Conservation (phyloP, 2,888 invertebrate genomes). For the Drosophila crucigera region DNA sequence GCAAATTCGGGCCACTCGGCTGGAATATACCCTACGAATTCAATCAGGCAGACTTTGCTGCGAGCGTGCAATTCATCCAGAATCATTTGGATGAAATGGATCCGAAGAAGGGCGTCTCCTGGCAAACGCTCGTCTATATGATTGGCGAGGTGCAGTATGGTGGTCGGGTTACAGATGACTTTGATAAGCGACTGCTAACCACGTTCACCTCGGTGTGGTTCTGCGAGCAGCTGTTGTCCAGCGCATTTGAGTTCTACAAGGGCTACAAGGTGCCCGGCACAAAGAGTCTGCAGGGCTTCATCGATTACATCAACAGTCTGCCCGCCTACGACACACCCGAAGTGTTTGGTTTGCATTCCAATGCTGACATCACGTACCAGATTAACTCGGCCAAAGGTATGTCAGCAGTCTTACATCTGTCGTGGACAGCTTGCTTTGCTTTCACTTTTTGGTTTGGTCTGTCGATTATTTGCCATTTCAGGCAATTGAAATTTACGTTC, state of each 20-base stretch:
- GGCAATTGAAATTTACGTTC: slow-evolving; percentile 36
- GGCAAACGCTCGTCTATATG: slow-evolving; percentile 99
- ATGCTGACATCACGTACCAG: slow-evolving; percentile 99
- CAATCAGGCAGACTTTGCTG: slow-evolving; percentile 96
- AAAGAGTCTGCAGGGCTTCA: slow-evolving; percentile 91
- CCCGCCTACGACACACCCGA: slow-evolving; percentile 96
- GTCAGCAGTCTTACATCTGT: slow-evolving; percentile 27
- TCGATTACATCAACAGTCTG: slow-evolving; percentile 94
- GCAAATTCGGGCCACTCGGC: slow-evolving; percentile 98
- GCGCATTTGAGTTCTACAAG: slow-evolving; percentile 96
- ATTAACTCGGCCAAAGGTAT: slow-evolving; percentile 96
- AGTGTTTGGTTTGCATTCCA: slow-evolving; percentile 97
- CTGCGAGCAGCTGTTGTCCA: slow-evolving; percentile 93
- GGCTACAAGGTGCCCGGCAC: slow-evolving; percentile 96
- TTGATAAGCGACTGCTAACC: slow-evolving; percentile 96
- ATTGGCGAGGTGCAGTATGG: slow-evolving; percentile 95
- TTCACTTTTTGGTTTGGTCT: slow-evolving; percentile 12
- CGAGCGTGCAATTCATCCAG: slow-evolving; percentile 97
- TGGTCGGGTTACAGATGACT: slow-evolving; percentile 98
- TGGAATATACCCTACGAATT: slow-evolving; percentile 99
- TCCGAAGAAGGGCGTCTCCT: slow-evolving; percentile 98
- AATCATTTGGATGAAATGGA: slow-evolving; percentile 99
- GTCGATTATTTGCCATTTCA: slow-evolving; percentile 27
- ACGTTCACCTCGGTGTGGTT: slow-evolving; percentile 99
- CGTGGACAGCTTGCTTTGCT: neutral